Base-by-base conservation (phyloP, 2,113 vertebrate genomes). In the Verasper variegatus region DNA sequence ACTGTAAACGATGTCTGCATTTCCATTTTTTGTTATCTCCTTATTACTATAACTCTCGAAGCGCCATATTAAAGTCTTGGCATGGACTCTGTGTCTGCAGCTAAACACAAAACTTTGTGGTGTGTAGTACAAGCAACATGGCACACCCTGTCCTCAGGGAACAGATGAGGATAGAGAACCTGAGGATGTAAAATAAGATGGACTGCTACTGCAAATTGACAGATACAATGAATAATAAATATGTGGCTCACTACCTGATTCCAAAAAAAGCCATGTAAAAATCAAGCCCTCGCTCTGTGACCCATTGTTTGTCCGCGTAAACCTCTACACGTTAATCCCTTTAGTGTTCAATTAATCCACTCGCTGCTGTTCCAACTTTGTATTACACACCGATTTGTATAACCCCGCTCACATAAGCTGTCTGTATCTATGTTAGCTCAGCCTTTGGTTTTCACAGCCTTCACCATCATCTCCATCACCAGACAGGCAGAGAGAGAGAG, bases 1-100 rank as follows among this genome's bases (percentile, higher is more conserved):
- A 97, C 95, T 96, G 95, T 98, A 97, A 97, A 97, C 96, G 91
- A 95, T 95, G 95, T 97, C 95, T 96, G 95, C 95, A 95, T 96
- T 96, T 97, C 93, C 94, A 94, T 96, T 94, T 96, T 51, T 92
- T 95, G 93, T 92, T 96, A 96, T 97, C 95, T 95, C 94, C 95
- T 96, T 95, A 96, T 96, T 96, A 96, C 96, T 96, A 94, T 96
- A 95, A 96, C 96, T 97, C 95, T 97, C 96, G 81, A 82, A 94
- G 95, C 94, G 86, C 94, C 92, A 95, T 94, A 95, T 95, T 95
- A 95, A 94, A 95, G 95, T 95, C 93, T 95, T 96, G 94, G 94
- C 95, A 94, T 93, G 92, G 91, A 93, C 92, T 91, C 84, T 92
- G 10, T 42, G 27, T 80, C 69, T 76, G 54, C 74, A 69, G 73